Base-by-base conservation (phyloP, 2,888 invertebrate genomes). In the Netelia melanura region DNA sequence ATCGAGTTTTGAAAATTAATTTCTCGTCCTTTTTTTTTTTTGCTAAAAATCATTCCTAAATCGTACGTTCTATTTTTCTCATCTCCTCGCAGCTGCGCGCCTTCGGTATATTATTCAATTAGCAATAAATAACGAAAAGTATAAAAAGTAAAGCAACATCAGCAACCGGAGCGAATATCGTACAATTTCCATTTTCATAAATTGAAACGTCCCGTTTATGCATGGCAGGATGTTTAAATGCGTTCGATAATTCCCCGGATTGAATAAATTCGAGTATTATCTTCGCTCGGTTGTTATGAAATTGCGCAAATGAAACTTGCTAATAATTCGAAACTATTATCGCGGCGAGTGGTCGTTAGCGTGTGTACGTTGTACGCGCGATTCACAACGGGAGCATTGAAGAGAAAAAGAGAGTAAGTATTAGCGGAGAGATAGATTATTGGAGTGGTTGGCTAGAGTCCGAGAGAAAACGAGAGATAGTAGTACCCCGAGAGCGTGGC, bases 401-500 rank as follows among this genome's bases (percentile, higher is more conserved):
- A 38, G 5, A 38, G 38, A 38, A 38, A 38, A 38, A 38, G 38
- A 38, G 38, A 52, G 23, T 5, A 6, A 48, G 43, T 48, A 75
- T 62, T 43, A 25, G 43, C 68, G 3, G 38, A 43, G 58, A 72
- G 82, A 65, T 25, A 30, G 70, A 65, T 67, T 64, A 62, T 78
- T 68, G 62, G 23, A 72, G 72, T 67, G 48, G 52, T 23, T 44
- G 44, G 54, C 71, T 54, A 56, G 62, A 72, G 61, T 78, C 61
- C 67, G 65, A 61, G 78, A 74, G 67, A 78, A 75, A 75, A 83
- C 71, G 68, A 70, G 62, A 74, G 44, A 62, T 23, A 25, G 43
- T 10, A 62, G 43, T 10, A 62, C n/a, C 6, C n/a, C 23, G 38
- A 38, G 38, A 38, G 23, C n/a, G 9, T 30, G 58, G 25, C 48